These are phyloP conservation scores for Pavo muticus DNA, from an alignment of 2,113 vertebrate species.

Conservation along the genomic window DNA sequence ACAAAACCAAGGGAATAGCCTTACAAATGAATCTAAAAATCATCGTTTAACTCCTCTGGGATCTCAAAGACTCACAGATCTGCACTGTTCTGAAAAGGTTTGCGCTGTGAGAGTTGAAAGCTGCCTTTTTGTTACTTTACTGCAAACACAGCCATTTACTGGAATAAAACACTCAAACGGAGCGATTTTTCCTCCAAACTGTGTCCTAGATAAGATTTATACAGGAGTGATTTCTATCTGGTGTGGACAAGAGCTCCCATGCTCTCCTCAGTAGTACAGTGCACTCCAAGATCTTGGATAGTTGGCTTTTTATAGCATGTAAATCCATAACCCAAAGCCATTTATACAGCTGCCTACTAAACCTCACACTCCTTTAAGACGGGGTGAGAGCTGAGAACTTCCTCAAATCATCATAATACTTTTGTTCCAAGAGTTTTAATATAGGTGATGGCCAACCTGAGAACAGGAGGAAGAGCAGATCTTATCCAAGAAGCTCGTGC, in stretches of 20 bases:
- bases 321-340: conserved; percentile 57
- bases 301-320: conserved; percentile 7
- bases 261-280: background rate
- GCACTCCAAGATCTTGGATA: background rate
- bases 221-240: background rate
- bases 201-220: background rate
- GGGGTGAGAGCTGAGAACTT: background rate
- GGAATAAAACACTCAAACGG: background rate
- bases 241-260: background rate
- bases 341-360: conserved; percentile 38
- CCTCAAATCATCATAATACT: background rate
- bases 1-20: background rate
- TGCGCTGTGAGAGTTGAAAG: background rate
- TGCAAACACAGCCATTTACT: background rate
- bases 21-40: conserved; percentile 8
- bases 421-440: background rate
- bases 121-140: background rate
- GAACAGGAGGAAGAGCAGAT: background rate
- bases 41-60: conserved; percentile 11
- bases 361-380: background rate
- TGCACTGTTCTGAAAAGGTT: background rate
- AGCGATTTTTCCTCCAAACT: background rate
- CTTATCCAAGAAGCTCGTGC: background rate
- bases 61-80: background rate
- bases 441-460: background rate